Base-by-base conservation (phyloP, 2,797 vertebrate genomes). In the Microtus obscurus region DNA sequence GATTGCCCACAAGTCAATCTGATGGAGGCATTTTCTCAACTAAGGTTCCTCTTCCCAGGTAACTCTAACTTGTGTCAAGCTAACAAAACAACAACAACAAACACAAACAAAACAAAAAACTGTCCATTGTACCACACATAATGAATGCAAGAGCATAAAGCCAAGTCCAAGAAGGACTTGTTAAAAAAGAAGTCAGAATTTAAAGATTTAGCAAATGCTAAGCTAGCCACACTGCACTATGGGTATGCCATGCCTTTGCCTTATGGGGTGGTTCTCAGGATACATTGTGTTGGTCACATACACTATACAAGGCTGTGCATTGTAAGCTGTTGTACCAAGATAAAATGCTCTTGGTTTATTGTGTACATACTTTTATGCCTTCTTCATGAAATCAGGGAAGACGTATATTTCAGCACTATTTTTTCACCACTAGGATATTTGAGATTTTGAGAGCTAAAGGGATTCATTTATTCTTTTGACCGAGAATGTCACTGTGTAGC, bases 391-490 rank as follows among this genome's bases (percentile, higher is more conserved):
- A 2, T 79, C 37, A 71, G 86, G n/a, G 63, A 65, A 63, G 43
- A 93, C 82, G 40, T 56, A 85, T 85, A 79, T 73, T 43, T 89
- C 37, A 53, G 7, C 31, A 43, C 87, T 79, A 48, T 93, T 85
- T 31, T 43, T 76, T 93, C 95, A 69, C 34, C 25, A 87, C 71
- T 78, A 83, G 11, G n/a, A 59, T 43, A 27, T 89, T 86, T 77
- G 65, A 82, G 45, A 51, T 80, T 88, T 89, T 43, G 80, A 94
- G 61, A 89, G 63, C 61, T 76, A 25, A 89, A 86, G 37, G 76
- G n/a, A 87, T 14, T 67, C 31, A 40, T 71, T 37, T 87, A 27
- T 78, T 65, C 48, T 67, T 51, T 67, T 65, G 13, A 48, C 11
- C 34, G 40, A 48, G 14, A 16, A 17, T n/a, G 34, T 21, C 76